A percentile compares a stretch with the other conserved stretches of the same genome.
phyloP scores from a whole-genome alignment of 2,113 vertebrate genomes.

The Platichthys flesus region DNA sequence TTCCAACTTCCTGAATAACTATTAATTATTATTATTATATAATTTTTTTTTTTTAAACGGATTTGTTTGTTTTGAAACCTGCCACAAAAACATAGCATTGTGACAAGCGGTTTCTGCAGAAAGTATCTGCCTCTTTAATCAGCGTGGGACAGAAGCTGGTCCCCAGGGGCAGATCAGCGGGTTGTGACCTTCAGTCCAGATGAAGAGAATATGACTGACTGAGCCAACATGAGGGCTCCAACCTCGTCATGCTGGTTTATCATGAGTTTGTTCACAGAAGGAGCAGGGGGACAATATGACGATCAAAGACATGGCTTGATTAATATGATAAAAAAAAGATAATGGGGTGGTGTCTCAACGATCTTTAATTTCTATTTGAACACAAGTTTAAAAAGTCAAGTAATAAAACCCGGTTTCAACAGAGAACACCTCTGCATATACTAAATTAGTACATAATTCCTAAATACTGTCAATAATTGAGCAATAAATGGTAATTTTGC shows the following conservation, averaged over 20 bases:
- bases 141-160: slow-evolving; percentile 11
- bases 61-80: slow-evolving; percentile 21
- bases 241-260: slow-evolving; percentile 13
- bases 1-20: too few relatives aligned
- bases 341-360: not conserved
- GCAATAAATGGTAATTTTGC: slow-evolving; percentile 30
- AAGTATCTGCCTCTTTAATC: slow-evolving; percentile 43
- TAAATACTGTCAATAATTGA: slow-evolving; percentile 23
- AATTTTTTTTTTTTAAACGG: slow-evolving; percentile 16
- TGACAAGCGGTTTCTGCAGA: slow-evolving; percentile 15
- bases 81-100: slow-evolving; percentile 30
- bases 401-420: slow-evolving; percentile 3
- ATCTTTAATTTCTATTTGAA: not conserved
- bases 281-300: not conserved
- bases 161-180: slow-evolving; percentile 27
- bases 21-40: too few relatives aligned
- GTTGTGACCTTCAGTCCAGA: slow-evolving; percentile 32
- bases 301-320: not conserved
- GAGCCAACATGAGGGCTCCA: slow-evolving; percentile 27
- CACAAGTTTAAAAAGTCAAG: not conserved
- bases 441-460: slow-evolving; percentile 16
- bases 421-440: slow-evolving; percentile 18
- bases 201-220: slow-evolving; percentile 9
- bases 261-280: not conserved
- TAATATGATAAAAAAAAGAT: not conserved